phyloP scores from a whole-genome alignment of 1,140 invertebrate species.

The Dinothrombium tinctorium region DNA sequence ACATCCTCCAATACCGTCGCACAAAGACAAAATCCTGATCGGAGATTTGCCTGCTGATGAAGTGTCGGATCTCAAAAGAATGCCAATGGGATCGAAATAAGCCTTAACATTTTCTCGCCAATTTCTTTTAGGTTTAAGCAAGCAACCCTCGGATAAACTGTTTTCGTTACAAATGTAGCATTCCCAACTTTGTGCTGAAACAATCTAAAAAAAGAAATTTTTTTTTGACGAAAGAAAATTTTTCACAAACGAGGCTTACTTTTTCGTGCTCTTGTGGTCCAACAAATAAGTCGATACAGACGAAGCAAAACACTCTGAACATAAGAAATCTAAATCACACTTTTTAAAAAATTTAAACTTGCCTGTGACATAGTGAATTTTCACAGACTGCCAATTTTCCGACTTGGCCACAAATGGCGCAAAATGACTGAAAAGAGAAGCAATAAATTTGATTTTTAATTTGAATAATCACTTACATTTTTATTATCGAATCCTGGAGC shows the following conservation, averaged over 20 bases:
- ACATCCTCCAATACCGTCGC: neutral
- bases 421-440: conserved; percentile 17
- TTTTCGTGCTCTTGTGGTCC: conserved; percentile 10
- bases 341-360: neutral
- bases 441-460: neutral
- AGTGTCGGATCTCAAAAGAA: neutral
- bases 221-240: neutral
- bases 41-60: neutral
- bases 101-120: conserved; percentile 3
- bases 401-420: conserved; percentile 19
- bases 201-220: neutral
- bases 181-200: conserved; percentile 2
- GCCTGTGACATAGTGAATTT: conserved; percentile 17
- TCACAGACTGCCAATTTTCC: conserved; percentile 21
- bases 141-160: neutral
- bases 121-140: neutral
- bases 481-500: conserved; percentile 17
- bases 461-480: conserved; percentile 14
- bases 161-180: conserved; percentile 1
- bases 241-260: conserved; percentile 5
- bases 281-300: conserved; percentile 17
- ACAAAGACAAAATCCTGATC: neutral
- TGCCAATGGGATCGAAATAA: neutral
- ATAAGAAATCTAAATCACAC: conserved; percentile 3
- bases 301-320: conserved; percentile 18